Evolutionary conservation across 1,140 invertebrate genomes (phyloP).

Genomic region (Drosophila quadrilineata): DNA sequence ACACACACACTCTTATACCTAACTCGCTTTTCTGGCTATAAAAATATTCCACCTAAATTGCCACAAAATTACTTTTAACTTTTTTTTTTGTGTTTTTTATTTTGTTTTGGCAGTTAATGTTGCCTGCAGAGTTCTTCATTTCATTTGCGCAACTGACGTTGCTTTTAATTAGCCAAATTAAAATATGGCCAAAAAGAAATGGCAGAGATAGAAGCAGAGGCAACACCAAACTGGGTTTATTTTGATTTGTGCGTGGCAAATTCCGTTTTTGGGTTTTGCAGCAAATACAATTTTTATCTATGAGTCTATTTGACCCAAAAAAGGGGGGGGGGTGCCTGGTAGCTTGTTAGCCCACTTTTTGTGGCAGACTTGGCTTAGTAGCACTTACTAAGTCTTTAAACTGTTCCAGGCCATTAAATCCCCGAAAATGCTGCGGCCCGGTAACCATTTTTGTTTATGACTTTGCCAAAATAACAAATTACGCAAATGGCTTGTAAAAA

Average conservation of each 20-base stretch:
- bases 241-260: constrained; percentile 12
- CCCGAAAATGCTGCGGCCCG: constrained; percentile 22
- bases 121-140: constrained; percentile 1
- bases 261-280: constrained; percentile 5
- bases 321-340: too few relatives aligned
- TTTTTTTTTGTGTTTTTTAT: constrained; percentile 1
- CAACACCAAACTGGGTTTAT: constrained; percentile 2
- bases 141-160: background rate
- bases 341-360: background rate
- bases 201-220: background rate
- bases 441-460: constrained; percentile 37
- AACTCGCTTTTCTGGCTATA: too few relatives aligned
- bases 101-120: too few relatives aligned
- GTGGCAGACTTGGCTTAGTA: constrained; percentile 10
- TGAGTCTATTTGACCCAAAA: background rate
- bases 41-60: constrained; percentile 16
- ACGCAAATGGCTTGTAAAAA: constrained; percentile 48
- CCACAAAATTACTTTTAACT: constrained; percentile 33
- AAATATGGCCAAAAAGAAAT: constrained; percentile 10
- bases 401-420: constrained; percentile 37
- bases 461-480: constrained; percentile 43
- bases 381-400: constrained; percentile 42
- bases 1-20: too few relatives aligned
- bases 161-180: constrained; percentile 45
- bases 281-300: constrained; percentile 33